Conservation (phyloP, 1,140 invertebrate species). For the Papilio machaon region DNA sequence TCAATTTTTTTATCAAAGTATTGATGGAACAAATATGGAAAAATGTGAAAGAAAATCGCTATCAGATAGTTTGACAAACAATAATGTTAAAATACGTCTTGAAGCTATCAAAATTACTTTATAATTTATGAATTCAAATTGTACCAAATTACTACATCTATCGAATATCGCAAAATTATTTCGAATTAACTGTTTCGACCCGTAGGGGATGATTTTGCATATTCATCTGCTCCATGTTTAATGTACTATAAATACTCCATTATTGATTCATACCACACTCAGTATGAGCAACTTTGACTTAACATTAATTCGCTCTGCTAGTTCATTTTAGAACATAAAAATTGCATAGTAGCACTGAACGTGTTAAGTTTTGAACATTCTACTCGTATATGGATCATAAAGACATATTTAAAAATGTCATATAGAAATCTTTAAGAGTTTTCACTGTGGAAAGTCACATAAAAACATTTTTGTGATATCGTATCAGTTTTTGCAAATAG, state of each 20-base stretch:
- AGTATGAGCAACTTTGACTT: slow-evolving; percentile 13
- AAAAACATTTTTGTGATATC: not conserved
- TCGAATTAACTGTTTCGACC: not conserved
- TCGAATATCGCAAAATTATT: not conserved
- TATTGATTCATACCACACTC: slow-evolving; percentile 12
- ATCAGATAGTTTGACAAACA: too few relatives aligned
- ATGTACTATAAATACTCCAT: slow-evolving; percentile 14
- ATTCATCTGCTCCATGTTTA: slow-evolving; percentile 8
- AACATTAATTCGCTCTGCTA: not conserved
- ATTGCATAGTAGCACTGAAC: not conserved
- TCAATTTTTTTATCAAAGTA: too few relatives aligned
- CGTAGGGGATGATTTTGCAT: not conserved
- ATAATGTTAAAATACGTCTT: too few relatives aligned
- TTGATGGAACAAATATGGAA: too few relatives aligned
- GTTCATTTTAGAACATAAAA: not conserved
- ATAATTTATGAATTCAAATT: not conserved
- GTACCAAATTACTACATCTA: not conserved
- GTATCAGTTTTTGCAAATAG: not conserved
- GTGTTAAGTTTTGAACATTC: not conserved
- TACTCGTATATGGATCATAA: too few relatives aligned
- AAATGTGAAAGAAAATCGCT: too few relatives aligned
- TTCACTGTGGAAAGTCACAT: too few relatives aligned
- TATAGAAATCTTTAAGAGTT: too few relatives aligned
- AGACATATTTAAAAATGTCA: too few relatives aligned
- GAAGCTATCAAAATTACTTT: not conserved